Evolutionary conservation across 2,113 vertebrate genomes (phyloP).

Genomic region (Sceloporus undulatus): DNA sequence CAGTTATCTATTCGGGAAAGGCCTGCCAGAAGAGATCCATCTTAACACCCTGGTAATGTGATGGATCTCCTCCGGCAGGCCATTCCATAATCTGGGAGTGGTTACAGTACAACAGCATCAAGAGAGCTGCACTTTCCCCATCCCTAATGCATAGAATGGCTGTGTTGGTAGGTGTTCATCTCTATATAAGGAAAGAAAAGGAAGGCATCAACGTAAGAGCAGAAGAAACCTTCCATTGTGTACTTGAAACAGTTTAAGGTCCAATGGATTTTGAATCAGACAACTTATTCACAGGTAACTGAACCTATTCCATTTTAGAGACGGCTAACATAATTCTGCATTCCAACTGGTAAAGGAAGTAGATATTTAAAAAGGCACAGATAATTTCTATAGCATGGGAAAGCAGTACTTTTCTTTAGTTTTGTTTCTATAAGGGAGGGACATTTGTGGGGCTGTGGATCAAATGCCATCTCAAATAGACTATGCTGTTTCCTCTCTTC

Average conservation of each 20-base stretch:
- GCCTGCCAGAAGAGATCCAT: too few relatives aligned
- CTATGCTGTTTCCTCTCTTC: not conserved
- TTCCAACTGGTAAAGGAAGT: not conserved
- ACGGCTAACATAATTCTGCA: not conserved
- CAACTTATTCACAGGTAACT: not conserved
- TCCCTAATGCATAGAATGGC: not conserved
- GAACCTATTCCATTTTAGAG: not conserved
- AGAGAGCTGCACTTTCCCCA: not conserved
- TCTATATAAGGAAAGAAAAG: not conserved
- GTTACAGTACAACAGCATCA: too few relatives aligned
- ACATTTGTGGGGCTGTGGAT: not conserved
- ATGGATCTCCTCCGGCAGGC: too few relatives aligned
- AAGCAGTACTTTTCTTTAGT: not conserved
- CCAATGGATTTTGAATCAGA: not conserved
- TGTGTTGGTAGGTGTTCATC: not conserved
- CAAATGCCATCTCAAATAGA: not conserved
- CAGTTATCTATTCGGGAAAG: too few relatives aligned
- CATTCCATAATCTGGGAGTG: too few relatives aligned
- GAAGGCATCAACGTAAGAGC: not conserved
- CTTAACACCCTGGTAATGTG: too few relatives aligned
- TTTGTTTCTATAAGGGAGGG: not conserved
- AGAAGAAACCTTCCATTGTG: not conserved
- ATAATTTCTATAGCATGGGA: not conserved
- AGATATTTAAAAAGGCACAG: not conserved
- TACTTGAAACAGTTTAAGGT: constrained; percentile 5